These are phyloP conservation scores for Oreochromis tanganicae DNA, from an alignment of 2,113 vertebrate genomes.

Conservation along the genomic window DNA sequence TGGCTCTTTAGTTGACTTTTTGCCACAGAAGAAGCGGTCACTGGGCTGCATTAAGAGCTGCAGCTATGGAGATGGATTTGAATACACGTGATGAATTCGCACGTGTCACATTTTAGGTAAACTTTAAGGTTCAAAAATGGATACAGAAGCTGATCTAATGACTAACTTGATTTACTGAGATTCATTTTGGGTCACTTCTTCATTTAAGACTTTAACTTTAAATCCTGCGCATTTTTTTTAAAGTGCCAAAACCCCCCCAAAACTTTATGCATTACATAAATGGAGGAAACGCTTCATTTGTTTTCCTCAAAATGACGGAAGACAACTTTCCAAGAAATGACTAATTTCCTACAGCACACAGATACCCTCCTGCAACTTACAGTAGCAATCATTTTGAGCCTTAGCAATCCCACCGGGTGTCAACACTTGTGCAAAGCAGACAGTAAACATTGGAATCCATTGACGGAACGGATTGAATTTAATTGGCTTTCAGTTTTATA, in stretches of 20 bases:
- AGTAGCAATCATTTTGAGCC: slow-evolving; percentile 14
- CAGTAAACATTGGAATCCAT: slow-evolving; percentile 37
- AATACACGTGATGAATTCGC: background rate
- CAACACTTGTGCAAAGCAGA: slow-evolving; percentile 12
- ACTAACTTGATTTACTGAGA: background rate
- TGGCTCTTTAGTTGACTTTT: background rate
- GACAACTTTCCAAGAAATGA: background rate
- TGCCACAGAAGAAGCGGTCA: background rate
- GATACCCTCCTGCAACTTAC: background rate
- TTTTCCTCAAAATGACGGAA: background rate
- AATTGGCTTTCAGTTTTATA: slow-evolving; percentile 53
- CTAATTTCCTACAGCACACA: background rate
- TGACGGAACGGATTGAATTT: slow-evolving; percentile 45
- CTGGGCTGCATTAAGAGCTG: background rate
- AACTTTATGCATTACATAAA: background rate
- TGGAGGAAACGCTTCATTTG: background rate
- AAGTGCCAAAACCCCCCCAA: background rate
- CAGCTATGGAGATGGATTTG: background rate
- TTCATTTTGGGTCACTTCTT: background rate
- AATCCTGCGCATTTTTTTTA: background rate
- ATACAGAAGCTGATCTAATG: background rate
- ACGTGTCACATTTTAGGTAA: background rate
- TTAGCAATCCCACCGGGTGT: slow-evolving; percentile 3
- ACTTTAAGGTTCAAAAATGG: background rate
- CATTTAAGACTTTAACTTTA: background rate